Base-by-base conservation (phyloP, 2,797 vertebrate genomes). In the Xenops minutus region DNA sequence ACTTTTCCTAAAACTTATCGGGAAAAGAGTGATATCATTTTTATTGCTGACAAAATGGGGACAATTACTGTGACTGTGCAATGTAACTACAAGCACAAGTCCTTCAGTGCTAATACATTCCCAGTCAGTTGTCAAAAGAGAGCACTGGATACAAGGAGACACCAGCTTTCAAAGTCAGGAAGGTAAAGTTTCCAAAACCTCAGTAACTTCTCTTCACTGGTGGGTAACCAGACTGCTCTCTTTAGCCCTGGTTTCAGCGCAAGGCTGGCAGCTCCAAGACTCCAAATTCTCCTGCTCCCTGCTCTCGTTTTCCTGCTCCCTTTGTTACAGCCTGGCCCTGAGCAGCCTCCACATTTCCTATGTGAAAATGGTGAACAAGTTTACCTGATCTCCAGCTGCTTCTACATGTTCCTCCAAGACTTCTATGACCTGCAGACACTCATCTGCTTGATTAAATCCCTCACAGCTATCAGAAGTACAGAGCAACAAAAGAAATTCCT, bases 381-480 rank as follows among this genome's bases (percentile, higher is more conserved):
- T 44, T 44, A 56, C 20, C 56, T 55, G 7, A 71, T 49, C 58
- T 72, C 62, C 62, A 90, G 54, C 14, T 55, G 69, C 54, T 93
- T 84, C 75, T 66, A 51, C 5, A 46, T 12, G 21, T 62, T 93
- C 55, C 34, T 59, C 61, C 59, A 32, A 86, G 58, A 88, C 16
- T 41, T 79, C 9, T 30, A 29, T 51, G 78, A 69, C 26, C 51
- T 66, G 16, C 7, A 4, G 24, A 62, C 56, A 83, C 67, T 52
- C 44, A 81, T 34, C 58, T 77, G 30, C 58, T 59, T 44, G 36
- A 93, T 24, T 71, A 93, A 95, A 89, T 44, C 48, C 37, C 32
- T 74, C 48, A 79, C 4, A 63, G 36, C 75, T 43, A 17, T n/a
- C 73, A 56, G 24, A n/a, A 66, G 36, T 37, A 89, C 0, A 49